Conservation (phyloP, 1,140 invertebrate genomes). For the Magallana gigas region DNA sequence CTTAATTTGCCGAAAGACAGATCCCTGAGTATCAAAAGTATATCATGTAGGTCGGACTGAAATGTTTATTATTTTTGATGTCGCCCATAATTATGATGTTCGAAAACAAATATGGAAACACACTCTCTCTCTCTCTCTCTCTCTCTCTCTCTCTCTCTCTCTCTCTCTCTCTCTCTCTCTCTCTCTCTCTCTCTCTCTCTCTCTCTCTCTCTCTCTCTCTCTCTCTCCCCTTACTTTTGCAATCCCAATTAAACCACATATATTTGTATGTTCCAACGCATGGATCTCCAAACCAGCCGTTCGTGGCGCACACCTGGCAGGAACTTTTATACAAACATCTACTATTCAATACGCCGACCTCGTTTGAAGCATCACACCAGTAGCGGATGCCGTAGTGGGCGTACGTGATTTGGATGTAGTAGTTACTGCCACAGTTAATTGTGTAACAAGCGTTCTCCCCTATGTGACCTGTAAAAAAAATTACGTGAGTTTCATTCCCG, state of each 20-base stretch:
- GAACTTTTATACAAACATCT: constrained; percentile 42
- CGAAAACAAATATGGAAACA: too few species aligned
- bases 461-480: neutral
- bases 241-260: constrained; percentile 27
- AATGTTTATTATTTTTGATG: too few species aligned
- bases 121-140: neutral
- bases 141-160: constrained; percentile 22
- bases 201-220: constrained; percentile 2
- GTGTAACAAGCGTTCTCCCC: neutral
- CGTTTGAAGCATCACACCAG: constrained; percentile 3
- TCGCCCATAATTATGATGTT: too few species aligned
- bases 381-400: neutral
- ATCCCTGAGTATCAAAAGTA: too few species aligned
- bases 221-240: neutral
- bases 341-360: neutral
- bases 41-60: too few species aligned
- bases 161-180: constrained; percentile 22
- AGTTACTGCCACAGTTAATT: constrained; percentile 15
- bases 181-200: constrained; percentile 22
- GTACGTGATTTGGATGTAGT: constrained; percentile 1
- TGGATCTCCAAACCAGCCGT: constrained; percentile 48
- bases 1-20: too few species aligned
- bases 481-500: too few species aligned
- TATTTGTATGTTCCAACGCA: constrained; percentile 53
- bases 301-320: constrained; percentile 36